Evolutionary conservation across 1,140 invertebrate species (phyloP).

Genomic region (Cyclina sinensis): DNA sequence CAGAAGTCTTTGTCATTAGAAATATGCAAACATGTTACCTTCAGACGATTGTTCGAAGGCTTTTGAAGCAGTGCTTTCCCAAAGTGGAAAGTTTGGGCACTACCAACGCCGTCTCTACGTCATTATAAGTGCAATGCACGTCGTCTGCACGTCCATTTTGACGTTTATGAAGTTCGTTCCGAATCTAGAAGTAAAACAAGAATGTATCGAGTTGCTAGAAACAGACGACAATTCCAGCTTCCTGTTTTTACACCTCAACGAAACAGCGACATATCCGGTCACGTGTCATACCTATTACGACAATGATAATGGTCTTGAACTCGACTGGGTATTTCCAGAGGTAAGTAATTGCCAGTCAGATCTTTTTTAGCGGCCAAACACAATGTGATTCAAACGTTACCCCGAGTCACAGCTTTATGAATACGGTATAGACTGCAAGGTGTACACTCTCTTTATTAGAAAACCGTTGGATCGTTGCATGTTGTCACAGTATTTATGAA

Average conservation of each 20-base stretch:
- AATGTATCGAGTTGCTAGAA: constrained; percentile 33
- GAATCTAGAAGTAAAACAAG: constrained; percentile 27
- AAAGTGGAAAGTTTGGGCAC: constrained; percentile 61
- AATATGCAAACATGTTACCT: constrained; percentile 35
- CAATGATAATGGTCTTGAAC: constrained; percentile 57
- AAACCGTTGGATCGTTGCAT: too few relatives aligned
- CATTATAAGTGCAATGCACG: constrained; percentile 41
- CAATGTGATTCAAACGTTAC: too few relatives aligned
- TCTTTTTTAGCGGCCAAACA: too few relatives aligned
- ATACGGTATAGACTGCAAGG: too few relatives aligned
- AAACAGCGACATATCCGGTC: constrained; percentile 31
- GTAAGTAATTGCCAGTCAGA: constrained; percentile 7
- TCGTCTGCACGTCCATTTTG: constrained; percentile 46
- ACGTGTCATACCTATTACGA: constrained; percentile 32
- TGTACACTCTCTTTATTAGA: too few relatives aligned
- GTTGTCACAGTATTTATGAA: too few relatives aligned
- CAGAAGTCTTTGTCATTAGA: not conserved
- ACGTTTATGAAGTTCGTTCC: constrained; percentile 49
- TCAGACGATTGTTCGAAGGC: constrained; percentile 56
- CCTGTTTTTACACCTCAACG: constrained; percentile 4
- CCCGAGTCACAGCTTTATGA: too few relatives aligned
- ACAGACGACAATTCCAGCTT: constrained; percentile 3
- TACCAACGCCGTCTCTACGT: constrained; percentile 57
- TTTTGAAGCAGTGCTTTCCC: constrained; percentile 57
- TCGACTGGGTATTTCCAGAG: constrained; percentile 56